Evolutionary conservation across 2,797 vertebrate genomes (phyloP).

Genomic region (Borostomias antarcticus): DNA sequence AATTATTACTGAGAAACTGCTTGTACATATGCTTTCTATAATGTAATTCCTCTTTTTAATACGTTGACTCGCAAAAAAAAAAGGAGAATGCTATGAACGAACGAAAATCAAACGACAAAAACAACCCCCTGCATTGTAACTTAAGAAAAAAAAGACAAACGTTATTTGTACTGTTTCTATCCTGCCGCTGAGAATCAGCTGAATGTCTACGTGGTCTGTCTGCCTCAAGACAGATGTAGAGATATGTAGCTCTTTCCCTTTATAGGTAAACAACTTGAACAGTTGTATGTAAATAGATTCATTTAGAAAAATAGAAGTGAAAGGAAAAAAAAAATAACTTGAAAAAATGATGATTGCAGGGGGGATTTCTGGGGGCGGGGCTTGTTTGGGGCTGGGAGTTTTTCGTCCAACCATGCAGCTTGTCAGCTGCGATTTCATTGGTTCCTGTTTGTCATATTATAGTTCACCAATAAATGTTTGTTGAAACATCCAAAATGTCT

Average conservation of each 20-base stretch:
- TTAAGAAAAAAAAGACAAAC: conserved; percentile 54
- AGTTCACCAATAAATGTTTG: conserved; percentile 79
- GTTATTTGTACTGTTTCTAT: conserved; percentile 68
- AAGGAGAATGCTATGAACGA: conserved; percentile 60
- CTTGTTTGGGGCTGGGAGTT: neutral
- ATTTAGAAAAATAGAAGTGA: conserved; percentile 55
- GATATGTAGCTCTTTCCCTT: conserved; percentile 72
- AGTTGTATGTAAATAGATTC: conserved; percentile 72
- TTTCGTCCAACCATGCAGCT: conserved; percentile 59
- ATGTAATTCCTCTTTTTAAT: conserved; percentile 51
- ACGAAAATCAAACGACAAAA: conserved; percentile 39
- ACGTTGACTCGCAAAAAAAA: conserved; percentile 51
- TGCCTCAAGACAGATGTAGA: conserved; percentile 57
- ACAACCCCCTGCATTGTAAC: conserved; percentile 51
- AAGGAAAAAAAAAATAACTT: conserved; percentile 27
- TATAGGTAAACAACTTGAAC: conserved; percentile 50
- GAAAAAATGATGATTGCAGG: conserved; percentile 29
- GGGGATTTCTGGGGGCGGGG: conserved; percentile 37
- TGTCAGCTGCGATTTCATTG: conserved; percentile 66
- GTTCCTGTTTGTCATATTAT: conserved; percentile 75
- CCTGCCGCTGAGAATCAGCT: conserved; percentile 66
- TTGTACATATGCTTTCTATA: conserved; percentile 72
- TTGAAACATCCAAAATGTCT: conserved; percentile 48
- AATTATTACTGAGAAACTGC: conserved; percentile 67
- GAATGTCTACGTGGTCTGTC: conserved; percentile 70